Conservation (phyloP, 2,797 vertebrate genomes). For the Platyrinchus mystaceus region DNA sequence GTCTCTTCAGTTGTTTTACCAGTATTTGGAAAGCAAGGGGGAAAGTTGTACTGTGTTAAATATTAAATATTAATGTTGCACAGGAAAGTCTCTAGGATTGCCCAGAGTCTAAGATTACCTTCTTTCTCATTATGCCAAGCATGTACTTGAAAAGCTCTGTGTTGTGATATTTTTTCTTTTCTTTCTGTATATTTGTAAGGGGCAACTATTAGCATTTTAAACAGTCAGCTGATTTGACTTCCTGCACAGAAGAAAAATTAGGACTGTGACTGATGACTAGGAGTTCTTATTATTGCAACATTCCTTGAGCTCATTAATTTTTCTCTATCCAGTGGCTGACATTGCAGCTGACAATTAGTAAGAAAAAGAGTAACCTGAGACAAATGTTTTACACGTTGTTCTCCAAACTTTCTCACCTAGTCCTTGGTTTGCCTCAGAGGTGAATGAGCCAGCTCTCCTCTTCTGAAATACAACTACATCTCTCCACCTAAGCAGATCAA, state of each 20-base stretch:
- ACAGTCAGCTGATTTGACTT: constrained; percentile 55
- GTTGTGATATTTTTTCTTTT: background rate
- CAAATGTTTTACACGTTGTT: background rate
- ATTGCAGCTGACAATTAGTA: background rate
- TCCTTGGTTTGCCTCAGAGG: background rate
- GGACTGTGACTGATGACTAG: constrained; percentile 34
- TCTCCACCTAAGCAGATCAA: background rate
- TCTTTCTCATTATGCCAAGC: background rate
- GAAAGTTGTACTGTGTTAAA: background rate
- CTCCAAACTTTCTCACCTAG: background rate
- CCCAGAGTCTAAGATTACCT: background rate
- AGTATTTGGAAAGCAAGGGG: background rate
- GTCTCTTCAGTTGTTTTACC: background rate
- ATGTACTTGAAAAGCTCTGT: background rate
- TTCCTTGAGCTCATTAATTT: background rate
- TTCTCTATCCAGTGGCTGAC: background rate
- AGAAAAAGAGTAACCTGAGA: background rate
- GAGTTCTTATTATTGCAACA: constrained; percentile 1
- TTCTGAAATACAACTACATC: background rate
- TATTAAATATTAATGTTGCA: background rate
- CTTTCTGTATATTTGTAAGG: constrained; percentile 44
- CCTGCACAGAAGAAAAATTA: constrained; percentile 20
- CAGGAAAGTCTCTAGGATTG: background rate
- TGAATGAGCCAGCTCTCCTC: background rate
- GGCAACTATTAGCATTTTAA: constrained; percentile 66